Evolutionary conservation across 2,113 vertebrate species (phyloP).

Genomic region (Mola mola): DNA sequence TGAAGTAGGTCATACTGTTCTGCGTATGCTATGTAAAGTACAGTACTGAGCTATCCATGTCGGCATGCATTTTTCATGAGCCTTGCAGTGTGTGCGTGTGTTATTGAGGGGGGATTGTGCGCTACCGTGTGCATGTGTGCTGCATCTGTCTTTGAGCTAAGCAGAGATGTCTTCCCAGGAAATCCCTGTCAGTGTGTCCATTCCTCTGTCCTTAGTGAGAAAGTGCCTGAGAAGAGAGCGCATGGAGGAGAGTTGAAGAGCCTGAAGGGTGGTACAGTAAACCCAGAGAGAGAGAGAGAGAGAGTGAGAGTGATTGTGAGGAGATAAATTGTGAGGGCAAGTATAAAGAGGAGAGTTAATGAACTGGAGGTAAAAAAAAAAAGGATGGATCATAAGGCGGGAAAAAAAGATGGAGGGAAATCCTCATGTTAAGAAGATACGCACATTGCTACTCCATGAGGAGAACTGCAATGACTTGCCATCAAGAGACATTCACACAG

Average conservation of each 20-base stretch:
- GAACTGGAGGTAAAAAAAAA: slow-evolving; percentile 23
- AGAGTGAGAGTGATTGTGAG: slow-evolving; percentile 24
- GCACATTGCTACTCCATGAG: neutral
- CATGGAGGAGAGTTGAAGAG: slow-evolving; percentile 15
- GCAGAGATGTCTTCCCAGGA: slow-evolving; percentile 27
- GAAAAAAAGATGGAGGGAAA: slow-evolving; percentile 33
- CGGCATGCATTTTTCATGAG: slow-evolving; percentile 66
- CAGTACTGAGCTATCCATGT: slow-evolving; percentile 39
- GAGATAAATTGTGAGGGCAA: slow-evolving; percentile 44
- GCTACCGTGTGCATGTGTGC: slow-evolving; percentile 4
- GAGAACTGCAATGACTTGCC: slow-evolving; percentile 20
- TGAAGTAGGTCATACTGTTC: slow-evolving; percentile 58
- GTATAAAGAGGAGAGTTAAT: slow-evolving; percentile 12
- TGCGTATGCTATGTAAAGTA: slow-evolving; percentile 43
- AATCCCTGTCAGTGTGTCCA: slow-evolving; percentile 30
- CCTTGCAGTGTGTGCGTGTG: neutral
- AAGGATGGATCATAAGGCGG: slow-evolving; percentile 6
- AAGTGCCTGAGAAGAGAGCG: slow-evolving; percentile 11
- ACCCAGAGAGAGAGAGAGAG: slow-evolving; percentile 47
- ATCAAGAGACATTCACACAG: too few species aligned
- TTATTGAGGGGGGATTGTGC: slow-evolving; percentile 7
- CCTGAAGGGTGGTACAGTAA: slow-evolving; percentile 25
- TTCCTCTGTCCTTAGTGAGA: slow-evolving; percentile 38
- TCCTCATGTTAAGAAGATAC: slow-evolving; percentile 1
- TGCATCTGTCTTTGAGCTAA: too few species aligned